Evolutionary conservation across 1,140 invertebrate species (phyloP), one percentile per base, ranked within the genome.

Genomic region (Macrotrachela quadricornifera): DNA sequence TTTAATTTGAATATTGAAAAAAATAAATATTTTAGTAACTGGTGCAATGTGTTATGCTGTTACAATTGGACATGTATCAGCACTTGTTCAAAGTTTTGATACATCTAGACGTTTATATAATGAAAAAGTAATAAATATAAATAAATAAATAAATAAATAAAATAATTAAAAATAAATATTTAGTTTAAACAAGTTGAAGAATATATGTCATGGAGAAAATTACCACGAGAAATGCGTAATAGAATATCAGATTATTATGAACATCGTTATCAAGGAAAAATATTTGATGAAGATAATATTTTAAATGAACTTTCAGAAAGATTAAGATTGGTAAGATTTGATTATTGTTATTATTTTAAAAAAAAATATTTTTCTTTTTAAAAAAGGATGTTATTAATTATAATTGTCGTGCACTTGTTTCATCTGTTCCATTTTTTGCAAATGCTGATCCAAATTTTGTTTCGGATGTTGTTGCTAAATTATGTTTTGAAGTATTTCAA

Each of bases 401-500:
- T 76, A 95, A 95, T 75, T 96, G 90, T 73, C 80, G 88, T 65
- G 90, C 86, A 59, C 77, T 95, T 61, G 90, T 96, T 56, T 87
- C 87, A 50, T 92, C 87, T 48, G 90, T 96, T 61, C 90, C 90
- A 62, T 95, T 96, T 76, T 95, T 96, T 72, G 85, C 87, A 49
- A 91, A 95, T 69, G 88, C 90, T 51, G 90, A 95, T 73, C 84
- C 85, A 56, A 86, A 90, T 74, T 95, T 96, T 73, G 88, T 96
- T 58, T 91, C 88, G 47, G 87, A 94, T 67, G 86, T 94, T 61
- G 85, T 92, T 62, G 91, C 86, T 61, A 92, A 92, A 77, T 77
- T 95, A 63, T 80, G 83, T 77, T 94, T 92, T 75, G 88, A 95
- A 80, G 88, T 95, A 76, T 95, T 92, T 79, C 88, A 95, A 73